A percentile compares a stretch with the other conserved stretches of the same genome.
These are phyloP conservation scores for Chaenocephalus aceratus DNA, from an alignment of 2,113 vertebrate genomes.

Conservation along the genomic window DNA sequence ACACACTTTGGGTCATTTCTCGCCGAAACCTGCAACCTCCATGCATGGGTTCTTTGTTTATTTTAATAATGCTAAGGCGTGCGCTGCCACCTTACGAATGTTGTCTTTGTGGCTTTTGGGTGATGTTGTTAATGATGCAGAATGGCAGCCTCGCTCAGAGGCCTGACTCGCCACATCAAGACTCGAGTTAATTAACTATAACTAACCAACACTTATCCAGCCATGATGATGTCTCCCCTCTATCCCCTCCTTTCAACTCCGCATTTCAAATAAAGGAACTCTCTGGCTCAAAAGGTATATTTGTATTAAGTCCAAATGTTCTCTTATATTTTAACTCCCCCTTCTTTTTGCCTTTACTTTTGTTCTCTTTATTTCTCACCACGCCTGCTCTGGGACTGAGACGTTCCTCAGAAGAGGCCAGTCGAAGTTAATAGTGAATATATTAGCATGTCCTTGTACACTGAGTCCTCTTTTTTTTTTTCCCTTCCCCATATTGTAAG, in stretches of 20 bases:
- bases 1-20: background rate
- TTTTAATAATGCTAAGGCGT: background rate
- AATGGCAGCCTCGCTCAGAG: slow-evolving; percentile 26
- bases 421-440: slow-evolving; percentile 47
- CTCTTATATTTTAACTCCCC: background rate
- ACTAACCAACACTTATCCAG: background rate
- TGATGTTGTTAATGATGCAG: background rate
- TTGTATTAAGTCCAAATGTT: no score
- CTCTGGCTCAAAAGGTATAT: no score
- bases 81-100: background rate
- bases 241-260: no score
- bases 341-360: background rate
- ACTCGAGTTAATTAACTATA: slow-evolving; percentile 31
- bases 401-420: slow-evolving; percentile 32
- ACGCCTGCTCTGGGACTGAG: slow-evolving; percentile 21
- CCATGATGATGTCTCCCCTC: slow-evolving; percentile 4
- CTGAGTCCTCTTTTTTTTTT: background rate
- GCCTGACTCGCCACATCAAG: slow-evolving; percentile 23
- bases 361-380: slow-evolving; percentile 13
- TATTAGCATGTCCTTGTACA: slow-evolving; percentile 53
- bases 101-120: background rate
- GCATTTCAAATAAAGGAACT: no score
- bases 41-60: background rate
- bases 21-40: slow-evolving; percentile 3
- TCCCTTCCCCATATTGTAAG: background rate